phyloP scores from a whole-genome alignment of 2,113 vertebrate species.

The Catharus minimus region DNA sequence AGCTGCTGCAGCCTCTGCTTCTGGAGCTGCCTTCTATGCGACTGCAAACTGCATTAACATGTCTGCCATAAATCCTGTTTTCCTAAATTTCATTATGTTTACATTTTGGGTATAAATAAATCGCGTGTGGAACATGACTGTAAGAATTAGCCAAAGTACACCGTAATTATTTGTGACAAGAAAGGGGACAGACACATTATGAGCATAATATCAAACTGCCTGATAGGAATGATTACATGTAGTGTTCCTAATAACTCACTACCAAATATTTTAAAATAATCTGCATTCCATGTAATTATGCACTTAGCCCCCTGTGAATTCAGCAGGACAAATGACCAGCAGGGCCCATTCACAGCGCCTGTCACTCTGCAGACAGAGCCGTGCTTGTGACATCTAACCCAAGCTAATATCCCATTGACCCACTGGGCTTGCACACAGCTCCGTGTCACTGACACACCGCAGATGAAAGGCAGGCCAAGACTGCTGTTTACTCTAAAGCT shows the following conservation, averaged over 20 bases:
- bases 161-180: not conserved
- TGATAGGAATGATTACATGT: not conserved
- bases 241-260: not conserved
- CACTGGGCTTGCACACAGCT: not conserved
- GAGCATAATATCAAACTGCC: not conserved
- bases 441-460: not conserved
- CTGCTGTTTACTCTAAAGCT: slow-evolving; percentile 18
- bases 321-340: not conserved
- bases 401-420: not conserved
- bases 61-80: not conserved
- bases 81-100: not conserved
- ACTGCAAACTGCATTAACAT: not conserved
- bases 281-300: not conserved
- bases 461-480: slow-evolving; percentile 23
- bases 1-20: not conserved
- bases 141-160: not conserved
- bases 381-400: not conserved
- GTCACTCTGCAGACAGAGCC: not conserved
- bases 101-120: not conserved
- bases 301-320: not conserved
- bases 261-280: not conserved
- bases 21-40: not conserved
- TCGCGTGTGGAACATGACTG: rapidly evolving
- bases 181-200: not conserved
- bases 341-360: not conserved